Evolutionary conservation across 2,113 vertebrate genomes (phyloP).

Genomic region (Hypanus sabinus): DNA sequence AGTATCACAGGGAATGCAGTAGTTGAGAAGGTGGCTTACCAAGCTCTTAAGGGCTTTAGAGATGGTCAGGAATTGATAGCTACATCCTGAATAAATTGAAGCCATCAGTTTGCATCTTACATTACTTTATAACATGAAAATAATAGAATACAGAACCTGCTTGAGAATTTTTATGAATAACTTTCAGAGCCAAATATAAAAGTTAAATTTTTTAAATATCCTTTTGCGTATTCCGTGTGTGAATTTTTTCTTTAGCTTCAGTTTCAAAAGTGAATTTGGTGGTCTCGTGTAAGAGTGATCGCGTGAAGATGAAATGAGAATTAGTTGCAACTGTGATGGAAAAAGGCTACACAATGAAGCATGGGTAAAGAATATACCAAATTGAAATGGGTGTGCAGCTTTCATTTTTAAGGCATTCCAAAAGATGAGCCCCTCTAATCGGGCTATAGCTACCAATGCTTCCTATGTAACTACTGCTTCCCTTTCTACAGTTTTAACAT

Average conservation of each 20-base stretch:
- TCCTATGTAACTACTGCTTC: background rate
- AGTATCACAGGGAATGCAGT: too few relatives aligned
- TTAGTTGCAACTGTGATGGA: background rate
- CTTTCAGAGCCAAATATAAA: background rate
- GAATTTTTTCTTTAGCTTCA: background rate
- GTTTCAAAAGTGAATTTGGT: background rate
- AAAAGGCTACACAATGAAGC: background rate
- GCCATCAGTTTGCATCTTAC: background rate
- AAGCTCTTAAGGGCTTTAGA: too few relatives aligned
- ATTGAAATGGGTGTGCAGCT: background rate
- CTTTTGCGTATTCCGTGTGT: background rate
- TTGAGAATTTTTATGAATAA: background rate
- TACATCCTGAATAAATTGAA: too few relatives aligned
- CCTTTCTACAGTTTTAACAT: background rate
- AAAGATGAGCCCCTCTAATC: background rate
- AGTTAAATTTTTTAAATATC: background rate
- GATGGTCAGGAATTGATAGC: too few relatives aligned
- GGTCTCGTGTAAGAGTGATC: background rate
- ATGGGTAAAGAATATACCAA: background rate
- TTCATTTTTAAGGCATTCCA: constrained; percentile 21
- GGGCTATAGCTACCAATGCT: background rate
- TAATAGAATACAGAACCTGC: background rate
- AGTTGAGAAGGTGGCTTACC: too few relatives aligned
- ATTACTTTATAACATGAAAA: background rate
- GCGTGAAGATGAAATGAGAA: background rate